Conservation (phyloP, 1,140 invertebrate genomes). For the Anastrepha obliqua region DNA sequence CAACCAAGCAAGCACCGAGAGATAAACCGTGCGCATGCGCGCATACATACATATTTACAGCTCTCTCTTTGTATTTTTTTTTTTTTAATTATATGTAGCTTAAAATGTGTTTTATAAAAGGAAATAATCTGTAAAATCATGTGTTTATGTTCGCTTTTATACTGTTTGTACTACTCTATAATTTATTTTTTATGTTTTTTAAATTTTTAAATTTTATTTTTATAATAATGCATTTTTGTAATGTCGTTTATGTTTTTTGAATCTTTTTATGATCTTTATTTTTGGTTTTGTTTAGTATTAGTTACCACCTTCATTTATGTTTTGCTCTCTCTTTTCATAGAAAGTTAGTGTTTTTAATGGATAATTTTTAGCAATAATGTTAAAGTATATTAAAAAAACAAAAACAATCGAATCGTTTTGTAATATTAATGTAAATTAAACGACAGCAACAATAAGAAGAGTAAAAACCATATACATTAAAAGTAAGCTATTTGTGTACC, state of each 20-base stretch:
- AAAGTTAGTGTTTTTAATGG: conserved; percentile 49
- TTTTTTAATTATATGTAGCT: conserved; percentile 36
- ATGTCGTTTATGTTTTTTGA: background rate
- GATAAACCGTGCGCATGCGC: background rate
- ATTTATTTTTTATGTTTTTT: conserved; percentile 33
- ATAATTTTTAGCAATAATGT: conserved; percentile 49
- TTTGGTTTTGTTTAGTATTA: conserved; percentile 47
- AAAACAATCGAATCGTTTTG: conserved; percentile 43
- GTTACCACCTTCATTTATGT: conserved; percentile 11
- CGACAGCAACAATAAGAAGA: conserved; percentile 16
- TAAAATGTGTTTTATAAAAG: conserved; percentile 43
- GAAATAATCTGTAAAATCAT: background rate
- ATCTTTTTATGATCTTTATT: background rate
- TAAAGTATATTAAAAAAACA: conserved; percentile 9
- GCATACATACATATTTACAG: background rate
- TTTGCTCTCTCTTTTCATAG: background rate
- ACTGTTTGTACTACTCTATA: conserved; percentile 8
- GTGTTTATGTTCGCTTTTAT: conserved; percentile 18
- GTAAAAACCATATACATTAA: background rate
- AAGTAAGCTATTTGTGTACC: conserved; percentile 34
- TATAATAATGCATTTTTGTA: background rate
- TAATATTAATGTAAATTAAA: conserved; percentile 48
- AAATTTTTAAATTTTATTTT: conserved; percentile 10
- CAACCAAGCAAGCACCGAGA: background rate
- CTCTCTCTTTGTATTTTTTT: conserved; percentile 28